phyloP scores from a whole-genome alignment of 2,888 invertebrate species.

The Calameuta filiformis region DNA sequence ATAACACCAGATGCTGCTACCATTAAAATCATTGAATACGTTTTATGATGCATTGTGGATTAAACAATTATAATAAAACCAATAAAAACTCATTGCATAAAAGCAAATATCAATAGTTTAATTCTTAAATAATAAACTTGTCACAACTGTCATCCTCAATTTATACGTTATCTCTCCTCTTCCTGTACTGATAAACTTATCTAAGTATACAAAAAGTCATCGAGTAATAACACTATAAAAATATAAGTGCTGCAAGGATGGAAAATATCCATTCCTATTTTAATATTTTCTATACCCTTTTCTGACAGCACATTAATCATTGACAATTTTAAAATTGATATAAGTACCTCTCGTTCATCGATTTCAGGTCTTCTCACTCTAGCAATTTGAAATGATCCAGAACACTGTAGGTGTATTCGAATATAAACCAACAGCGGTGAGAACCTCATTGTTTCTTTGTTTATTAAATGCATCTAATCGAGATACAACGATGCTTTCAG shows the following conservation, averaged over 20 bases:
- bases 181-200: not conserved
- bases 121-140: not conserved
- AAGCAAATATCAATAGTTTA: not conserved
- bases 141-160: not conserved
- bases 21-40: conserved; percentile 9
- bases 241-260: not conserved
- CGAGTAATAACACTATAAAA: not conserved
- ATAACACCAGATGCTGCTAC: conserved; percentile 21
- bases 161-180: not conserved
- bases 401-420: no score
- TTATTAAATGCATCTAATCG: no score
- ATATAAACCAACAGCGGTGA: no score
- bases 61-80: not conserved
- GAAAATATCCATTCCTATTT: not conserved
- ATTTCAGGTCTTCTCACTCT: no score
- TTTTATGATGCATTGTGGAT: not conserved
- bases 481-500: no score
- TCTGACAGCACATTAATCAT: not conserved
- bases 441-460: no score
- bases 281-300: not conserved
- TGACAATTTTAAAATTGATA: no score
- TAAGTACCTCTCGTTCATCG: no score
- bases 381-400: no score
- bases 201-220: not conserved
- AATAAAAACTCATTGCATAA: not conserved